Evolutionary conservation across 2,888 invertebrate genomes (phyloP).

Genomic region (Invenusta paracnida): DNA sequence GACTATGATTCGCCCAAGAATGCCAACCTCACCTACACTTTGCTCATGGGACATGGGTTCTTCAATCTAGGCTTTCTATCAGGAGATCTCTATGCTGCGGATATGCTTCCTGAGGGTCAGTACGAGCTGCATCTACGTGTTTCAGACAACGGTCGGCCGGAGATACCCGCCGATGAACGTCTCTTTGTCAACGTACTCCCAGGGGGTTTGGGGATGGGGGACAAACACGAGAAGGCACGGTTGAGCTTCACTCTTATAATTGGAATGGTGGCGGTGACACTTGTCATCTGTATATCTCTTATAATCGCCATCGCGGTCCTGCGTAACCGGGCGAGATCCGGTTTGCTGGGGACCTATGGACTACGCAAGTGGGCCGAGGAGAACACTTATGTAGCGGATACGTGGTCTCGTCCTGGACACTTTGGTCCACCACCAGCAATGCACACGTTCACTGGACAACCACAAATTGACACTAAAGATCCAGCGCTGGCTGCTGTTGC

Average conservation of each 20-base stretch:
- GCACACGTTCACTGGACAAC: background rate
- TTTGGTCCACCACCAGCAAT: background rate
- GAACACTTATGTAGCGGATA: background rate
- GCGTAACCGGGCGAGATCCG: background rate
- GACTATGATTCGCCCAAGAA: constrained; percentile 6
- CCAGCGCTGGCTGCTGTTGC: background rate
- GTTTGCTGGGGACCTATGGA: background rate
- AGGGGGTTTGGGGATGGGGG: background rate
- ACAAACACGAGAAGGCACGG: background rate
- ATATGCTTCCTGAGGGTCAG: background rate
- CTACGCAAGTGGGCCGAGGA: constrained; percentile 9
- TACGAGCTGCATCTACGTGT: constrained; percentile 1
- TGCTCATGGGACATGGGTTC: background rate
- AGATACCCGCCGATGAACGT: background rate
- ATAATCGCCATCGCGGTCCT: constrained; percentile 6
- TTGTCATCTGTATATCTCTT: constrained; percentile 14
- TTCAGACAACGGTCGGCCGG: constrained; percentile 23
- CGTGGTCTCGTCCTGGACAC: constrained; percentile 7
- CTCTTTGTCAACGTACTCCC: background rate
- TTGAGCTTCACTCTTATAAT: constrained; percentile 16
- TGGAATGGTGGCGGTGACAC: background rate
- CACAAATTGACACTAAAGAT: background rate
- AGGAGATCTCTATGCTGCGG: background rate
- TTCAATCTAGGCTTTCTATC: background rate
- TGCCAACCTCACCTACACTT: constrained; percentile 29